Evolutionary conservation across 1,140 invertebrate genomes (phyloP).

Genomic region (Venturia canescens): DNA sequence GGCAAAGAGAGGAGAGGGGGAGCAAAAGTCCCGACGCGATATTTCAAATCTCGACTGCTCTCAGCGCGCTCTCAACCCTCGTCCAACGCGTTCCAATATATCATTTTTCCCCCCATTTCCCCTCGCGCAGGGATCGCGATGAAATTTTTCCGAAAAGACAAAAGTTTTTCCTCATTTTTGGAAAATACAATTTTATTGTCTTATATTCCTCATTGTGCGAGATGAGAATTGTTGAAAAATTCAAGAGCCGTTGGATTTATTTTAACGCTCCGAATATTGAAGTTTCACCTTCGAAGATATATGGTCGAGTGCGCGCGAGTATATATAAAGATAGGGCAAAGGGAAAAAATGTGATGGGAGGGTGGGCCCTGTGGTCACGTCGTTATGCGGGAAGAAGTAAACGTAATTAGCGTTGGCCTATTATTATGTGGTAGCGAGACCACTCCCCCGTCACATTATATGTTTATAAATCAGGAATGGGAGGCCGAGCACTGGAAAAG

Average conservation of each 20-base stretch:
- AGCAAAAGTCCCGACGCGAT: constrained; percentile 70
- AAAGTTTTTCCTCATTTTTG: too few relatives aligned
- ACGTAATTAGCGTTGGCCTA: constrained; percentile 77
- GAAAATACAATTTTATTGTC: too few relatives aligned
- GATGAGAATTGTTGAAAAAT: too few relatives aligned
- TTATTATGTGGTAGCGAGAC: constrained; percentile 78
- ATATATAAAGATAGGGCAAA: not conserved
- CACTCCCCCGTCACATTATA: constrained; percentile 78
- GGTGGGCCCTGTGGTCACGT: constrained; percentile 28
- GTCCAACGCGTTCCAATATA: not conserved
- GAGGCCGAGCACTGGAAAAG: constrained; percentile 63
- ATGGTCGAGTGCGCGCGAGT: not conserved
- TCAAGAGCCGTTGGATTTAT: too few relatives aligned
- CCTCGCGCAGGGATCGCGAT: not conserved
- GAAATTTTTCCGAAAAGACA: too few relatives aligned
- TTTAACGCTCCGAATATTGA: too few relatives aligned
- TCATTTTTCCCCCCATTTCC: not conserved
- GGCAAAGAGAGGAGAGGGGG: not conserved
- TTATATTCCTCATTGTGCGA: too few relatives aligned
- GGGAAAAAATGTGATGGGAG: constrained; percentile 14
- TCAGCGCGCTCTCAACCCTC: constrained; percentile 5
- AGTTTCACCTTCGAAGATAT: too few relatives aligned
- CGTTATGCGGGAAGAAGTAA: constrained; percentile 65
- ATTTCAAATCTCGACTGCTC: constrained; percentile 69
- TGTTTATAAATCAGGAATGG: constrained; percentile 77